phyloP scores from a whole-genome alignment of 2,113 vertebrate genomes.

The Cacatua alba region DNA sequence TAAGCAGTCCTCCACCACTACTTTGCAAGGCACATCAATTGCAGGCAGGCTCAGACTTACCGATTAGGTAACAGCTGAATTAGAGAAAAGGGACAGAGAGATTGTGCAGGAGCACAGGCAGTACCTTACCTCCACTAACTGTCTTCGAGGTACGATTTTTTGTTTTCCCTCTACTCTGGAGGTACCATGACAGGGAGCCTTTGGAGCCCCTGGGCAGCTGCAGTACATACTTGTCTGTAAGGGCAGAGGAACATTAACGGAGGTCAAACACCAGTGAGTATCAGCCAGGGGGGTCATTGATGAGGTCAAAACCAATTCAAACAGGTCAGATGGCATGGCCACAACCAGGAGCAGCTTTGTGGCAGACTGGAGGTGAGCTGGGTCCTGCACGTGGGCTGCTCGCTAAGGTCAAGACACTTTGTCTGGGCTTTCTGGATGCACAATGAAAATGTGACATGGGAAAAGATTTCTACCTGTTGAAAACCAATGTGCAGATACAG shows the following conservation, averaged over 20 bases:
- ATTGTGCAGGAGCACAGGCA: background rate
- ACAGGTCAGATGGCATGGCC: background rate
- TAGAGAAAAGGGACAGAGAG: background rate
- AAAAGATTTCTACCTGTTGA: background rate
- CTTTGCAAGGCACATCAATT: background rate
- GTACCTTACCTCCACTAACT: background rate
- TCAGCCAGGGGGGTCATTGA: background rate
- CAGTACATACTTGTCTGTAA: background rate
- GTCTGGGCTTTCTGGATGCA: background rate
- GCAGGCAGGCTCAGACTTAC: background rate
- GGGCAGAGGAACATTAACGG: background rate
- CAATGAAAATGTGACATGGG: accelerated
- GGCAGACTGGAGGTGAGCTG: background rate
- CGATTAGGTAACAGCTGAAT: background rate
- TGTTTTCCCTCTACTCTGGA: background rate
- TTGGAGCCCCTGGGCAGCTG: background rate
- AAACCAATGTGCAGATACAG: background rate
- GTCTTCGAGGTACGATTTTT: background rate
- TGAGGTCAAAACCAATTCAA: background rate
- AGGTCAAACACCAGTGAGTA: background rate
- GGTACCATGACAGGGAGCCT: background rate
- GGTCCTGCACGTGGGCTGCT: accelerated
- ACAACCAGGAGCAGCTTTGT: background rate
- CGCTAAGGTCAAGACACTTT: background rate
- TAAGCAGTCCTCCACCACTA: background rate